Evolutionary conservation across 2,113 vertebrate species (phyloP), one percentile per base, ranked within the genome.

Genomic region (Cyanoramphus novaezelandiae): DNA sequence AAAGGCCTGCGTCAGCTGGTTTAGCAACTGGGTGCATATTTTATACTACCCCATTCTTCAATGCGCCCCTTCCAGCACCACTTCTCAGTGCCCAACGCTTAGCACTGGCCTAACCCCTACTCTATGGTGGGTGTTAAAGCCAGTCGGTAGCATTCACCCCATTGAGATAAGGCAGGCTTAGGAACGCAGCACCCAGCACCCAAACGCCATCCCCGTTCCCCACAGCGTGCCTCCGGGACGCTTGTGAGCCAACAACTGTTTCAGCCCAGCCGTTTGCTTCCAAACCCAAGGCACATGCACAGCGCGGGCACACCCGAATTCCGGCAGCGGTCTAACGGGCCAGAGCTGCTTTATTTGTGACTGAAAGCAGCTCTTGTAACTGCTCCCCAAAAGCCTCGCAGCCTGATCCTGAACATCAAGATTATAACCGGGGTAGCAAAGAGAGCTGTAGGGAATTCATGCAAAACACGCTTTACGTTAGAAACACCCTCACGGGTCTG

Each of bases 161-260:
- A 13, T 23, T 11, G 52, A 28, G 65, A 3, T 3, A 3, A 16
- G 25, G 43, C 27, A 13, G 6, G 43, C 7, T 2, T 3, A n/a
- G 57, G 28, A 20, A 17, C 44, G 5, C 24, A 33, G 35, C 37
- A 27, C 4, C 23, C 59, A 17, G 12, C 24, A 2, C 31, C 11
- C 0, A 2, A 82, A 4, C 37, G 12, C 2, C 2, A 4, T 9
- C 53, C 77, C 77, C 55, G 5, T 11, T 46, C 8, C 44, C 37
- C 28, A 4, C 63, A 10, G 1, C 0, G 0, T 2, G 15, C 6
- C 0, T 8, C 2, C 43, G 33, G n/a, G 60, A 29, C 9, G 44
- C 43, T 15, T 11, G 29, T 2, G 1, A 8, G n/a, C 2, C 86
- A 65, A 17, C 55, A 21, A 10, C 47, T 11, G 53, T 4, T 60